Evolutionary conservation across 1,140 invertebrate genomes (phyloP).

Genomic region (Andricus grossulariae): DNA sequence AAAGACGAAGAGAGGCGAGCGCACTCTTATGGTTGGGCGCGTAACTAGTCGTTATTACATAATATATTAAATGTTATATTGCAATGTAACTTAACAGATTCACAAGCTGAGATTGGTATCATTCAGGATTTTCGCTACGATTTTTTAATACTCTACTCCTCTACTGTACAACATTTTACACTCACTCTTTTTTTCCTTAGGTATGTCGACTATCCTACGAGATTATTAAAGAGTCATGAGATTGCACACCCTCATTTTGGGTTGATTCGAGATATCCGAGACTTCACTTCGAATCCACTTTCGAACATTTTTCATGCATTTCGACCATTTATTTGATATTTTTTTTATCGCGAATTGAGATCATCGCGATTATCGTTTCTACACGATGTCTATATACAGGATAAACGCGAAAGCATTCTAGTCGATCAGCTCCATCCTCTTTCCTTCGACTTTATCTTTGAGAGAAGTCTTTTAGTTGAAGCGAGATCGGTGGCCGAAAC

Average conservation of each 20-base stretch:
- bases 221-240: constrained; percentile 74
- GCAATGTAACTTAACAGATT: constrained; percentile 74
- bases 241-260: constrained; percentile 63
- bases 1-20: constrained; percentile 15
- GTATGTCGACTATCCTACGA: constrained; percentile 70
- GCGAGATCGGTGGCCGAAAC: neutral
- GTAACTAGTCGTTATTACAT: constrained; percentile 58
- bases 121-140: constrained; percentile 62
- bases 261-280: constrained; percentile 39
- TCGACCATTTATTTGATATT: constrained; percentile 34
- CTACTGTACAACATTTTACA: constrained; percentile 77
- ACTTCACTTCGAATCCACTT: constrained; percentile 39
- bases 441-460: constrained; percentile 3
- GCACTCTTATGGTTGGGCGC: constrained; percentile 38
- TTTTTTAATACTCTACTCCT: constrained; percentile 70
- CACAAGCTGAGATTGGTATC: constrained; percentile 75
- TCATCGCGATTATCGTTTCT: constrained; percentile 25
- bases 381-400: constrained; percentile 4
- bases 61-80: constrained; percentile 74
- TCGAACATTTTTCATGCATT: constrained; percentile 20
- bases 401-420: constrained; percentile 11
- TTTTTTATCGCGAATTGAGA: constrained; percentile 13
- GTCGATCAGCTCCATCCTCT: constrained; percentile 1
- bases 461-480: neutral
- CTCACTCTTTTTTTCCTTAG: constrained; percentile 61